Conservation (phyloP, 2,888 invertebrate species). For the Cerastoderma edule region DNA sequence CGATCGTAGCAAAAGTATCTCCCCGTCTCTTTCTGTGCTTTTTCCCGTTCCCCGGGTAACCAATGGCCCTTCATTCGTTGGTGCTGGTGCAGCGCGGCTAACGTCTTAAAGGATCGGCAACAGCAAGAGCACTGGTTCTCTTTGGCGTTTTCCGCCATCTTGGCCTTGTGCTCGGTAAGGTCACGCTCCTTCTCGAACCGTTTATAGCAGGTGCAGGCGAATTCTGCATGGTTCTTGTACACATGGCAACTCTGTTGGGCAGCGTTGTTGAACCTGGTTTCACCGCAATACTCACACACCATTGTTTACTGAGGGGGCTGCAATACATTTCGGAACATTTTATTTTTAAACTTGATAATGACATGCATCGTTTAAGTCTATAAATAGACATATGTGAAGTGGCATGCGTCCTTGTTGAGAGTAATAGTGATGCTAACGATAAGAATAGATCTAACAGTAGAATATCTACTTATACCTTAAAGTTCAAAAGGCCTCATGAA, state of each 20-base stretch:
- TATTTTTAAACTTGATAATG: too few species aligned
- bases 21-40: constrained; percentile 8
- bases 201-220: constrained; percentile 26
- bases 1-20: constrained; percentile 31
- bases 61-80: constrained; percentile 26
- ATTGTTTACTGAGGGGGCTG: constrained; percentile 3
- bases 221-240: constrained; percentile 38
- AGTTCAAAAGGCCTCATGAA: too few species aligned
- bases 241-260: constrained; percentile 33
- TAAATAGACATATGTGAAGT: too few species aligned
- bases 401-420: too few species aligned
- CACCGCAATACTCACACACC: constrained; percentile 30
- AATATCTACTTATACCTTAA: too few species aligned
- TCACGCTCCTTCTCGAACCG: constrained; percentile 25
- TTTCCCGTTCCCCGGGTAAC: constrained; percentile 16
- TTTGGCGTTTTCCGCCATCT: constrained; percentile 20
- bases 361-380: too few species aligned
- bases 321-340: too few species aligned
- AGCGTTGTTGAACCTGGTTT: constrained; percentile 25
- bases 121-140: constrained; percentile 23
- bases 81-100: constrained; percentile 18
- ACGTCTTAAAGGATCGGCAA: constrained; percentile 32
- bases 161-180: constrained; percentile 11
- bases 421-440: too few species aligned
- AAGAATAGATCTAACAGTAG: too few species aligned